Evolutionary conservation across 2,888 invertebrate genomes (phyloP).

Genomic region (Ormyrus pomaceus): DNA sequence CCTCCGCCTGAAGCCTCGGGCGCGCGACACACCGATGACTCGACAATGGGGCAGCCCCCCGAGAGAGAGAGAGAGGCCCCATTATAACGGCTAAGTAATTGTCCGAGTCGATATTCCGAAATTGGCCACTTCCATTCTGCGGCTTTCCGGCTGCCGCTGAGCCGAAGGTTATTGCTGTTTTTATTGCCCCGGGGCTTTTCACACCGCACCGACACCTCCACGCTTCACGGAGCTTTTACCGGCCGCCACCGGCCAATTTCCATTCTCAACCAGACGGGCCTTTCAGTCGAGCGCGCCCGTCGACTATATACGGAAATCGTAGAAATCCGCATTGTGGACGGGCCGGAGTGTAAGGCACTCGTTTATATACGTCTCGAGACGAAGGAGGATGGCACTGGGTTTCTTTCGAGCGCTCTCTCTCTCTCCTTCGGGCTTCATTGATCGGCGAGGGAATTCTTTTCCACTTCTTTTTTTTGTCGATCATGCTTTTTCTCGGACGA

Average conservation of each 20-base stretch:
- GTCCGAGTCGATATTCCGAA: slow-evolving; percentile 66
- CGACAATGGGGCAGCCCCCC: slow-evolving; percentile 57
- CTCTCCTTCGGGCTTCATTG: neutral
- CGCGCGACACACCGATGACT: slow-evolving; percentile 37
- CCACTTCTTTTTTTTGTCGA: slow-evolving; percentile 5
- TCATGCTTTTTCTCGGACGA: neutral
- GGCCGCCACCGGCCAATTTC: slow-evolving; percentile 37
- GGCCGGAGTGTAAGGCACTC: neutral
- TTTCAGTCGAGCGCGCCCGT: slow-evolving; percentile 26
- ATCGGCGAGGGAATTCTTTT: neutral
- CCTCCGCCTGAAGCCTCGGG: neutral
- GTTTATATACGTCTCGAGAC: neutral
- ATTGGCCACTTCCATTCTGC: slow-evolving; percentile 68
- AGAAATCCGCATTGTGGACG: slow-evolving; percentile 7
- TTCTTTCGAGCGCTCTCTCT: neutral
- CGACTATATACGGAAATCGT: neutral
- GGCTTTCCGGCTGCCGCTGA: slow-evolving; percentile 63
- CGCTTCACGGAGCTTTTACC: slow-evolving; percentile 45
- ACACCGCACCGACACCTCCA: slow-evolving; percentile 46
- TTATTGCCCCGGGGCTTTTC: slow-evolving; percentile 64
- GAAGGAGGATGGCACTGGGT: neutral
- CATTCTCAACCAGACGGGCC: slow-evolving; percentile 12
- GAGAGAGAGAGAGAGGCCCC: slow-evolving; percentile 34
- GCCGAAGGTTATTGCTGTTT: slow-evolving; percentile 71
- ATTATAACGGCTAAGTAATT: slow-evolving; percentile 74